Evolutionary conservation across 2,113 vertebrate genomes (phyloP).

Genomic region (Ursus arctos): DNA sequence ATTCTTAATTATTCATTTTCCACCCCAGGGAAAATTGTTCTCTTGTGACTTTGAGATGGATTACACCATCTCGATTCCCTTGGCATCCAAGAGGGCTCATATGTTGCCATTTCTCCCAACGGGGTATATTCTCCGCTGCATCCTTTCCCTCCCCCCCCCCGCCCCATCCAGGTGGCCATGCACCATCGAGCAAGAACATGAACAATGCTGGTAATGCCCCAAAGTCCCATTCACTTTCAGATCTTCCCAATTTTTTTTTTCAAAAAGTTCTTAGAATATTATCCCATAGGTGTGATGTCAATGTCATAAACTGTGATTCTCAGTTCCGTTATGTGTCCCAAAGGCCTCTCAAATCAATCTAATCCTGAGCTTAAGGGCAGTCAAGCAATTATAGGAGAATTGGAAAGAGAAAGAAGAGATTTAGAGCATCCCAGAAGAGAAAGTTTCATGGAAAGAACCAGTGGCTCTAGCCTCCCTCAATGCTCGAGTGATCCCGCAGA

Average conservation of each 20-base stretch:
- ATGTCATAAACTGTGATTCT: neutral
- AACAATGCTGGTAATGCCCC: neutral
- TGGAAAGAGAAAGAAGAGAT: neutral
- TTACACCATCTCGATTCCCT: too few species aligned
- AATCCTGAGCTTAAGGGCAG: neutral
- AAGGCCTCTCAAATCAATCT: neutral
- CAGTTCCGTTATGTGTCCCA: neutral
- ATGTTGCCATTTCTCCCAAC: neutral
- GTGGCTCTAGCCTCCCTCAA: neutral
- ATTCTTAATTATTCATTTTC: neutral
- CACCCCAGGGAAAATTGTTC: neutral
- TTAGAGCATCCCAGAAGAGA: neutral
- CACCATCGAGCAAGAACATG: fast-evolving
- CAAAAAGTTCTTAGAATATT: neutral
- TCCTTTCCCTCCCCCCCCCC: neutral
- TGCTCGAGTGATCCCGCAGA: neutral
- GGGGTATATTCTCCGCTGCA: neutral
- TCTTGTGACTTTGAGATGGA: neutral
- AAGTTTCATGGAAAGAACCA: neutral
- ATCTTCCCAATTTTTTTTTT: neutral
- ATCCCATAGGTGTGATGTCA: neutral
- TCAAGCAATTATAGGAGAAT: neutral
- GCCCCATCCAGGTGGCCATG: too few species aligned
- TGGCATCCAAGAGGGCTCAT: neutral
- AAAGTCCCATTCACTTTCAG: neutral